phyloP scores from a whole-genome alignment of 2,797 vertebrate genomes.

The Natrix natrix region DNA sequence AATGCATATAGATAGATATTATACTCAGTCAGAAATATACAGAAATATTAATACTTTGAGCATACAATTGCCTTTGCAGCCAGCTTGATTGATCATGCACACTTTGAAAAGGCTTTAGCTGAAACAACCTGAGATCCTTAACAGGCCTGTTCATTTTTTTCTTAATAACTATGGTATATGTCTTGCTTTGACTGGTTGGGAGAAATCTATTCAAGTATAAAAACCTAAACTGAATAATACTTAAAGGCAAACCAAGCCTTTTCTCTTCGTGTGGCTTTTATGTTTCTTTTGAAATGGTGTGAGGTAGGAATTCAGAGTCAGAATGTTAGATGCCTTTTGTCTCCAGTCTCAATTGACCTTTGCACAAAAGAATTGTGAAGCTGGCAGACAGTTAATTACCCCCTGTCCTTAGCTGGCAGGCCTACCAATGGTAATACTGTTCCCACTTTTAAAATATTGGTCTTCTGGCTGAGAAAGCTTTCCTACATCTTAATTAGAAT shows the following conservation, averaged over 20 bases:
- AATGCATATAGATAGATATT: not conserved
- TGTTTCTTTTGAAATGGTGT: slow-evolving; percentile 3
- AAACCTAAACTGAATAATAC: not conserved
- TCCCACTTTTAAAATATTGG: not conserved
- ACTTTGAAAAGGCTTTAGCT: not conserved
- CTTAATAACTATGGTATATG: not conserved
- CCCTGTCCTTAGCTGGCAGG: not conserved
- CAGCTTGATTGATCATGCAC: not conserved
- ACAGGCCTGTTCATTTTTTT: not conserved
- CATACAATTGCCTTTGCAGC: not conserved
- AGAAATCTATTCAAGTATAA: slow-evolving; percentile 18
- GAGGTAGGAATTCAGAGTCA: not conserved
- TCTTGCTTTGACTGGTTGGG: not conserved
- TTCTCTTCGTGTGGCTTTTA: slow-evolving; percentile 2
- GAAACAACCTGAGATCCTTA: slow-evolving; percentile 19
- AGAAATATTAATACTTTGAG: not conserved
- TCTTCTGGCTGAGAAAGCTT: not conserved
- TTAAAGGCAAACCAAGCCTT: not conserved
- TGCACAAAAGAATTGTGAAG: not conserved
- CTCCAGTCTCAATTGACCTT: slow-evolving; percentile 15
- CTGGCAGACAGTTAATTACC: not conserved
- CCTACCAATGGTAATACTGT: not conserved
- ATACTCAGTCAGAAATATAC: not conserved
- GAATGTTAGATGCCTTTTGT: not conserved
- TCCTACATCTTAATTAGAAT: not conserved